phyloP scores from a whole-genome alignment of 2,113 vertebrate genomes.

The Campylomormyrus numenius region DNA sequence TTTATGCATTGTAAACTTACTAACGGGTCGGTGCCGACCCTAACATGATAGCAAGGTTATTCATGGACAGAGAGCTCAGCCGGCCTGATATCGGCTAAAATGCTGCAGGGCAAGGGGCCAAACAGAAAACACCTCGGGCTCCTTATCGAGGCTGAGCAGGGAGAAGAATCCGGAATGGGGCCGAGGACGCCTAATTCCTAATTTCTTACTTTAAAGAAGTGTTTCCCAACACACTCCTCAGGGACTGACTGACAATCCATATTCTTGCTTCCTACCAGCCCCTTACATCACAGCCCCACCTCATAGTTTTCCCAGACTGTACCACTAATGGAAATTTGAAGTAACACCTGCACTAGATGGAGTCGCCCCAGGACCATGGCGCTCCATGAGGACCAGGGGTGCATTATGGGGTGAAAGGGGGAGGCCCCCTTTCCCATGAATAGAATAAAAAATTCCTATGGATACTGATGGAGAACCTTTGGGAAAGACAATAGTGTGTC shows the following conservation, averaged over 20 bases:
- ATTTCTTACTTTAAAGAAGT: not conserved
- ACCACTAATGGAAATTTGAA: not conserved
- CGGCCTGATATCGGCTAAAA: not conserved
- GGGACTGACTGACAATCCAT: not conserved
- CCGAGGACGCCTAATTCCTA: not conserved
- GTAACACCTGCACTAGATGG: not conserved
- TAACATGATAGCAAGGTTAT: too few species aligned
- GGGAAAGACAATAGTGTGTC: not conserved
- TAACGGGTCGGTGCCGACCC: too few species aligned
- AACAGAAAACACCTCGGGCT: not conserved
- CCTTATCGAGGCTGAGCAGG: not conserved
- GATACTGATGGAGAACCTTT: not conserved
- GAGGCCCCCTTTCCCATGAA: not conserved
- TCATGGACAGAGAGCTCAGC: not conserved
- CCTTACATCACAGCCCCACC: not conserved
- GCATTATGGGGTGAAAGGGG: not conserved
- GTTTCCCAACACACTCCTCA: not conserved
- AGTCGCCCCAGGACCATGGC: not conserved
- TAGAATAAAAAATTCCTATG: not conserved
- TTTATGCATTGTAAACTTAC: too few species aligned
- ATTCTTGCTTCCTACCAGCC: not conserved
- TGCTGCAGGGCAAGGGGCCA: not conserved
- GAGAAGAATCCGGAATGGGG: not conserved
- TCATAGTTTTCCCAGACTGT: not conserved
- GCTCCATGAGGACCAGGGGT: not conserved